Evolutionary conservation across 2,797 vertebrate species (phyloP).

Genomic region (Choloepus didactylus): DNA sequence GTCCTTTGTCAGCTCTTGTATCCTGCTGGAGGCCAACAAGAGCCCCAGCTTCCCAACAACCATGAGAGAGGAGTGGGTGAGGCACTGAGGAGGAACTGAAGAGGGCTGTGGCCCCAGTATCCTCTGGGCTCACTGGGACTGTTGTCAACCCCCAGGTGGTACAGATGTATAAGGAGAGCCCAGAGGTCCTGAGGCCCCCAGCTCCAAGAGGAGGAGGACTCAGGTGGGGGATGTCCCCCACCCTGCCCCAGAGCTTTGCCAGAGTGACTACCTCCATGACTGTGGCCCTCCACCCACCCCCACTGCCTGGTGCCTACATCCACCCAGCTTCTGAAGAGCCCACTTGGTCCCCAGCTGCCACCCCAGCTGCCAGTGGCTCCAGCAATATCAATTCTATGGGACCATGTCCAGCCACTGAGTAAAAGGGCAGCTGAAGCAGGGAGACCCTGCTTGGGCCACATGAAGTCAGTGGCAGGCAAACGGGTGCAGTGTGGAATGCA

Average conservation of each 20-base stretch:
- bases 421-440: neutral
- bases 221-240: constrained; percentile 83
- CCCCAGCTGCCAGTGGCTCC: neutral
- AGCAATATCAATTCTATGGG: neutral
- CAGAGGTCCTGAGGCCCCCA: constrained; percentile 84
- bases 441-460: neutral
- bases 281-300: constrained; percentile 94
- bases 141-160: constrained; percentile 90
- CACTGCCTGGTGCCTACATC: constrained; percentile 93
- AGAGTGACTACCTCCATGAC: constrained; percentile 97
- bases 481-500: neutral
- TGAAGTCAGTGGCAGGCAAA: neutral
- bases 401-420: neutral
- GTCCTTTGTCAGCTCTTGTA: constrained; percentile 87
- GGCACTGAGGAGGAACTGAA: neutral
- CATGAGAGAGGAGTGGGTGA: constrained; percentile 83
- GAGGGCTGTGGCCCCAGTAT: constrained; percentile 14
- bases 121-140: neutral
- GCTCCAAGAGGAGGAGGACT: constrained; percentile 85
- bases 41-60: constrained; percentile 93
- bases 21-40: constrained; percentile 93
- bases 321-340: constrained; percentile 92
- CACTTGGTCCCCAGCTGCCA: constrained; percentile 84
- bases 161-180: constrained; percentile 93
- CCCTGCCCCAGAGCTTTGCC: constrained; percentile 90